phyloP scores from a whole-genome alignment of 2,888 invertebrate species.

The Lacanobia oleracea region DNA sequence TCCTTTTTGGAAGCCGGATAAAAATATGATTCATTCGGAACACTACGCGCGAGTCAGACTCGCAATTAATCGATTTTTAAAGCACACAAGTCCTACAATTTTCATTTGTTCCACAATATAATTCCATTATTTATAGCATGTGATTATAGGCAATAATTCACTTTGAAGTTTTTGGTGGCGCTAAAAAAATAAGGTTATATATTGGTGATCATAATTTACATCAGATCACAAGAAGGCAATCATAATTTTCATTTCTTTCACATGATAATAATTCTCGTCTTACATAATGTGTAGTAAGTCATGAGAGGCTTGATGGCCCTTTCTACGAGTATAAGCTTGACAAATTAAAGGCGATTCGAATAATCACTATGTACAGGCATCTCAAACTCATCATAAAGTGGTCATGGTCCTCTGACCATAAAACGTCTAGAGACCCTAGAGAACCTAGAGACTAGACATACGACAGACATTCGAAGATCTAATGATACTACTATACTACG shows the following conservation, averaged over 20 bases:
- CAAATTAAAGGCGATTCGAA: constrained; percentile 25
- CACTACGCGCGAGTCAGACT: no score
- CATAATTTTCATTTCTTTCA: not conserved
- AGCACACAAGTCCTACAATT: no score
- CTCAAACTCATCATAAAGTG: not conserved
- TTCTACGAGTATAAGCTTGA: not conserved
- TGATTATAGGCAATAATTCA: no score
- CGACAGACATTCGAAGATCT: not conserved
- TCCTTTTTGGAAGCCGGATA: no score
- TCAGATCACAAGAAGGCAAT: not conserved
- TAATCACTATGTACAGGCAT: constrained; percentile 1
- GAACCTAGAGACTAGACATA: no score
- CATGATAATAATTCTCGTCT: constrained; percentile 1
- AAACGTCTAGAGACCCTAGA: no score
- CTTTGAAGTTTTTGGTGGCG: no score
- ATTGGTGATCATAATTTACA: not conserved
- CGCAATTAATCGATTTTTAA: no score
- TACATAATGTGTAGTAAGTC: not conserved
- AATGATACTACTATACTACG: not conserved
- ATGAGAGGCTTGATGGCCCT: not conserved
- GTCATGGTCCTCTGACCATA: no score
- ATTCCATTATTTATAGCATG: no score
- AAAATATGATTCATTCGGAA: no score
- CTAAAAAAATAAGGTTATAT: not conserved
- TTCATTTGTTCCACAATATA: no score